Conservation (phyloP, 2,113 vertebrate species). For the Nesoenas mayeri region DNA sequence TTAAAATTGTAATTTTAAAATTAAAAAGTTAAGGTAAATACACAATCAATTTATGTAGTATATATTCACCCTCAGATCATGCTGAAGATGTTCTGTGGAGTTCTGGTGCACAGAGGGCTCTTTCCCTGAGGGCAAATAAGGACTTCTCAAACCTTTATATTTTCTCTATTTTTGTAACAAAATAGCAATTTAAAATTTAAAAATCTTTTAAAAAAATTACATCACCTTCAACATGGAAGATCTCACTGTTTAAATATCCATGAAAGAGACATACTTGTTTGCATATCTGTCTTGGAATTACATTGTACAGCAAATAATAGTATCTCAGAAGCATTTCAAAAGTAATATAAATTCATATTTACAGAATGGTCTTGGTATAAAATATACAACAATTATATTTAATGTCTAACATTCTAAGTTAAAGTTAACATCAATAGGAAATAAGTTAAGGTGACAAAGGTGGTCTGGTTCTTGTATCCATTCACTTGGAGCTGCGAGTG, state of each 20-base stretch:
- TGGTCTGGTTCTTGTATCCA: slow-evolving; percentile 75
- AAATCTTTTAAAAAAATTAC: slow-evolving; percentile 83
- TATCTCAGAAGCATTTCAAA: slow-evolving; percentile 83
- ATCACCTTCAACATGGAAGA: slow-evolving; percentile 85
- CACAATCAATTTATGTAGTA: slow-evolving; percentile 84
- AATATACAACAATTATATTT: slow-evolving; percentile 79
- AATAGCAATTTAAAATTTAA: slow-evolving; percentile 85
- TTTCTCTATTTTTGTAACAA: slow-evolving; percentile 85
- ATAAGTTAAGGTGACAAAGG: slow-evolving; percentile 79
- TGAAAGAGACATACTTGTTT: slow-evolving; percentile 80
- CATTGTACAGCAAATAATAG: slow-evolving; percentile 79
- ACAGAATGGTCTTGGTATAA: slow-evolving; percentile 80
- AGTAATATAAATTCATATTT: slow-evolving; percentile 78
- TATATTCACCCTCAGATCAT: slow-evolving; percentile 81
- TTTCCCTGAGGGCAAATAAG: slow-evolving; percentile 88
- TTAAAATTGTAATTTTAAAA: slow-evolving; percentile 81
- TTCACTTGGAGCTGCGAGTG: slow-evolving; percentile 70
- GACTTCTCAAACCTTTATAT: slow-evolving; percentile 81
- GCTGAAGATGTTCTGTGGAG: slow-evolving; percentile 82
- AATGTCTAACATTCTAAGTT: slow-evolving; percentile 76
- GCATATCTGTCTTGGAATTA: slow-evolving; percentile 81
- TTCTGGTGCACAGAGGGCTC: slow-evolving; percentile 84
- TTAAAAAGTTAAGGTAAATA: slow-evolving; percentile 82
- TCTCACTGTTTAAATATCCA: slow-evolving; percentile 83
- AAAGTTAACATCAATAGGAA: slow-evolving; percentile 76